Evolutionary conservation across 2,888 invertebrate species (phyloP).

Genomic region (Gisinianus flammeolus): DNA sequence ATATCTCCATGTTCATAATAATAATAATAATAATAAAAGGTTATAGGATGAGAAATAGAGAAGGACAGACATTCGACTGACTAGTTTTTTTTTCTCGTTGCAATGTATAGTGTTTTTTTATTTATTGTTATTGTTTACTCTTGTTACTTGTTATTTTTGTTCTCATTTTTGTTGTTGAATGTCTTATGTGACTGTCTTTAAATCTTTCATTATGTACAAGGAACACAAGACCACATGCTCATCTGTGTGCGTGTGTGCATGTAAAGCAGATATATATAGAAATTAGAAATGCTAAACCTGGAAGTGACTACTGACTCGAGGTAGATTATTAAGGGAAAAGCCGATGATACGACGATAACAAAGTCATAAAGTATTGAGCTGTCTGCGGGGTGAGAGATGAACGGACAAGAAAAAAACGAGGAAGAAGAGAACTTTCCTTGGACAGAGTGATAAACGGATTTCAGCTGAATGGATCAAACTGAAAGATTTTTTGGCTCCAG

Average conservation of each 20-base stretch:
- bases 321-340: neutral
- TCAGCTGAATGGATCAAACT: neutral
- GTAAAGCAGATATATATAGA: neutral
- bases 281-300: neutral
- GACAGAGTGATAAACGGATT: constrained; percentile 8
- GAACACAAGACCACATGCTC: too few relatives aligned
- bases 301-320: neutral
- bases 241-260: too few relatives aligned
- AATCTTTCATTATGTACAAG: too few relatives aligned
- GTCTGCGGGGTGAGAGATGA: neutral
- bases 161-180: too few relatives aligned
- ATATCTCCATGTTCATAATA: too few relatives aligned
- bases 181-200: too few relatives aligned
- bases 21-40: too few relatives aligned
- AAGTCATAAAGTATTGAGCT: neutral
- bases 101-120: too few relatives aligned
- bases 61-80: too few relatives aligned
- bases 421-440: neutral
- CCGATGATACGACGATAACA: neutral
- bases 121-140: neutral
- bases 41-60: too few relatives aligned
- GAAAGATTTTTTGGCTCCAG: constrained; percentile 7
- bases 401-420: neutral
- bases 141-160: neutral
- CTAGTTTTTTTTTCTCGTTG: too few relatives aligned